These are phyloP conservation scores for Callimico goeldii DNA, from an alignment of 2,797 vertebrate genomes.

Conservation along the genomic window DNA sequence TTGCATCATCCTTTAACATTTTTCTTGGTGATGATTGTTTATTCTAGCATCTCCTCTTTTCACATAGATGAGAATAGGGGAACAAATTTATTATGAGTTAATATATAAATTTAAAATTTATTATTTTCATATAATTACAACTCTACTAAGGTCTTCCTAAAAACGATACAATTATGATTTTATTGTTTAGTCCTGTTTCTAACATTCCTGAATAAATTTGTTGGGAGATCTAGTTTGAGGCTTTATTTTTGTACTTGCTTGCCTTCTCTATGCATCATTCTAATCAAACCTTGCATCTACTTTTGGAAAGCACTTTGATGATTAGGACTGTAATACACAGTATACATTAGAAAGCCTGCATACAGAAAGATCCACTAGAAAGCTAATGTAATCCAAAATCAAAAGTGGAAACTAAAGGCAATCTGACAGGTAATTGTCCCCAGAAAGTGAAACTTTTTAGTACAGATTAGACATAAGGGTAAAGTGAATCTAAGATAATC, in stretches of 20 bases:
- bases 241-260: slow-evolving; percentile 32
- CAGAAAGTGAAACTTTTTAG: not conserved
- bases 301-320: not conserved
- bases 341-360: not conserved
- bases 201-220: slow-evolving; percentile 28
- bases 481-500: not conserved
- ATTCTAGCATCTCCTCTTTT: slow-evolving; percentile 9
- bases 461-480: not conserved
- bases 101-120: not conserved
- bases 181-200: slow-evolving; percentile 19
- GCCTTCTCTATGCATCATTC: slow-evolving; percentile 13
- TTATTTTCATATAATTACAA: not conserved
- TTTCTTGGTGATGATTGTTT: slow-evolving; percentile 23
- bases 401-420: slow-evolving; percentile 6
- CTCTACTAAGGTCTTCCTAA: not conserved
- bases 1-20: not conserved
- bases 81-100: slow-evolving; percentile 1
- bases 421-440: not conserved
- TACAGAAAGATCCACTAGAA: not conserved
- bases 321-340: not conserved
- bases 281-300: not conserved
- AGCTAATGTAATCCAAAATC: not conserved
- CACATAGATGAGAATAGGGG: not conserved
- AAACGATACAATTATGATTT: not conserved
- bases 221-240: not conserved